Conservation (phyloP, 2,797 vertebrate genomes). For the Arctocebus calabarensis region DNA sequence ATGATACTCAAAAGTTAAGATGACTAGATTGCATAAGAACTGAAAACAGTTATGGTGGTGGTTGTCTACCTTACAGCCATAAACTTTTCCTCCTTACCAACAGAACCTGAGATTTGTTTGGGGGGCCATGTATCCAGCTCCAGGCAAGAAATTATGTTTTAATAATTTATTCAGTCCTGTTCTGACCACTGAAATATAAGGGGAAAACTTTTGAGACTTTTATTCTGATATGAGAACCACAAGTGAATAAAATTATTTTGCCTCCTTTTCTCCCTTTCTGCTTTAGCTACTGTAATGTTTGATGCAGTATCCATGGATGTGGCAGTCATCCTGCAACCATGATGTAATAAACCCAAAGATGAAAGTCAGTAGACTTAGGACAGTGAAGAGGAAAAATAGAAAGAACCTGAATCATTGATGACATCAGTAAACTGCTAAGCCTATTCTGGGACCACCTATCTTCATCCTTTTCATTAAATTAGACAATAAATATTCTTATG, state of each 20-base stretch:
- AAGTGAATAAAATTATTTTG: slow-evolving; percentile 21
- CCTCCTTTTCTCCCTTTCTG: not conserved
- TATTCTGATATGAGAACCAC: not conserved
- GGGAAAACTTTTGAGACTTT: slow-evolving; percentile 11
- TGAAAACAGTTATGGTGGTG: not conserved
- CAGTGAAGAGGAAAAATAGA: not conserved
- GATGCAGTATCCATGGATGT: not conserved
- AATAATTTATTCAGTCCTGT: slow-evolving; percentile 25
- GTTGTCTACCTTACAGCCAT: not conserved
- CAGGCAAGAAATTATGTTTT: slow-evolving; percentile 4
- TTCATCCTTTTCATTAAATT: not conserved
- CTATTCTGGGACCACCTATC: not conserved
- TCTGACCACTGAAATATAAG: not conserved
- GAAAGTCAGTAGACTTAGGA: not conserved
- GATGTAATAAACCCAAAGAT: not conserved
- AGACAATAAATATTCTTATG: not conserved
- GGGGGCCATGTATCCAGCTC: not conserved
- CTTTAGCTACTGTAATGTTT: not conserved
- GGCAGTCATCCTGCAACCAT: not conserved
- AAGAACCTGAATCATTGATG: not conserved
- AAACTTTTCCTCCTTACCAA: slow-evolving; percentile 27
- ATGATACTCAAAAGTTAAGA: not conserved
- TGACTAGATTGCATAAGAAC: not conserved
- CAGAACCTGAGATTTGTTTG: not conserved
- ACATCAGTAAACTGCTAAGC: not conserved